Conservation (phyloP, 2,888 invertebrate species). For the Didymodactylos carnosus region DNA sequence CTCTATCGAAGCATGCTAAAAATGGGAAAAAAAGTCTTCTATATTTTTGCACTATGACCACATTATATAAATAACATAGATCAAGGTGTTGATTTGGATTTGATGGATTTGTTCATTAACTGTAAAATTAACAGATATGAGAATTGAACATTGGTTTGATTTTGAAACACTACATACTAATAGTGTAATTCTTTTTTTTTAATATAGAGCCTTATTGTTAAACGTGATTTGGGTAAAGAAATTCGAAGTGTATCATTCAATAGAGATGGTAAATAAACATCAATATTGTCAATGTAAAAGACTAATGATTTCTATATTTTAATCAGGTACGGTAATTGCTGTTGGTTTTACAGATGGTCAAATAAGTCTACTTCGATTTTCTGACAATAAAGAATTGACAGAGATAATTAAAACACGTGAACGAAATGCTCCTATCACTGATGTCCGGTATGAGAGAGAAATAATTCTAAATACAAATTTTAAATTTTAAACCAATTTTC, state of each 20-base stretch:
- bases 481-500: not conserved
- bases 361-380: constrained; percentile 22
- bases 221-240: not conserved
- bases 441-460: constrained; percentile 22
- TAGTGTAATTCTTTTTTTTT: not conserved
- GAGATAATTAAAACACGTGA: constrained; percentile 28
- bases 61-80: too few species aligned
- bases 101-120: too few species aligned
- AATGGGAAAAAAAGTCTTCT: too few species aligned
- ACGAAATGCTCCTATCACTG: constrained; percentile 27
- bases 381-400: constrained; percentile 22
- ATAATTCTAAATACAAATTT: not conserved
- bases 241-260: constrained; percentile 25
- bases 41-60: too few species aligned
- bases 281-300: too few species aligned
- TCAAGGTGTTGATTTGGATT: too few species aligned
- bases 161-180: too few species aligned
- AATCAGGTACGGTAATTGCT: constrained; percentile 28
- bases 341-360: constrained; percentile 32
- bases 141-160: too few species aligned
- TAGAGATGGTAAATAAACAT: too few species aligned
- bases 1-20: too few species aligned
- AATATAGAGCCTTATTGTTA: not conserved
- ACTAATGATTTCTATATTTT: too few species aligned
- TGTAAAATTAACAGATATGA: too few species aligned